Percentiles rank a stretch among this genome's conserved stretches.
phyloP scores from a whole-genome alignment of 2,113 vertebrate genomes.

The Tenebrosternarchus preto region DNA sequence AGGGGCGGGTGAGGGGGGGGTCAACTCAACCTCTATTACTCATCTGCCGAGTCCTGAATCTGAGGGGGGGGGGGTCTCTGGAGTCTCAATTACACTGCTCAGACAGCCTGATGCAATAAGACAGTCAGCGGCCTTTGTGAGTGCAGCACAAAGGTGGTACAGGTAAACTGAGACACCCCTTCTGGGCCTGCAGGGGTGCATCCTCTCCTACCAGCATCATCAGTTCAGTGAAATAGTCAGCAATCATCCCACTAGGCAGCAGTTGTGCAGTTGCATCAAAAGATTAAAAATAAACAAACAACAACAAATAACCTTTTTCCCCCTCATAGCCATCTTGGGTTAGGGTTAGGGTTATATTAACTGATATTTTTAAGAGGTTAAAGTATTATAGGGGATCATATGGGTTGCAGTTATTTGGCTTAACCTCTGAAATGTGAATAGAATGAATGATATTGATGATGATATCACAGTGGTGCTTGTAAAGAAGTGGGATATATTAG shows the following conservation, averaged over 20 bases:
- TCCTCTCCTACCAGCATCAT: background rate
- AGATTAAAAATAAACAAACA: no score
- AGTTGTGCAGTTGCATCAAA: background rate
- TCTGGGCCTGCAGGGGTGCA: background rate
- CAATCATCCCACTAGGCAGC: background rate
- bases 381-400: no score
- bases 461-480: no score
- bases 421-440: no score
- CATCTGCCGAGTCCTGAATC: conserved; percentile 54
- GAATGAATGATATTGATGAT: no score
- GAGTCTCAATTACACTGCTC: conserved; percentile 73
- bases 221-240: background rate
- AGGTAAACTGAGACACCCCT: conserved; percentile 26
- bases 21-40: conserved; percentile 50
- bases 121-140: conserved; percentile 66
- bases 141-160: conserved; percentile 33
- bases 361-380: no score
- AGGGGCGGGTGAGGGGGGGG: conserved; percentile 59
- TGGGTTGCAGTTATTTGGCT: no score
- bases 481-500: no score
- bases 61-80: conserved; percentile 61
- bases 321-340: background rate
- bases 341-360: no score
- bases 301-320: no score
- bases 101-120: conserved; percentile 74